Conservation (phyloP, 2,113 vertebrate species). For the Anoplopoma fimbria region DNA sequence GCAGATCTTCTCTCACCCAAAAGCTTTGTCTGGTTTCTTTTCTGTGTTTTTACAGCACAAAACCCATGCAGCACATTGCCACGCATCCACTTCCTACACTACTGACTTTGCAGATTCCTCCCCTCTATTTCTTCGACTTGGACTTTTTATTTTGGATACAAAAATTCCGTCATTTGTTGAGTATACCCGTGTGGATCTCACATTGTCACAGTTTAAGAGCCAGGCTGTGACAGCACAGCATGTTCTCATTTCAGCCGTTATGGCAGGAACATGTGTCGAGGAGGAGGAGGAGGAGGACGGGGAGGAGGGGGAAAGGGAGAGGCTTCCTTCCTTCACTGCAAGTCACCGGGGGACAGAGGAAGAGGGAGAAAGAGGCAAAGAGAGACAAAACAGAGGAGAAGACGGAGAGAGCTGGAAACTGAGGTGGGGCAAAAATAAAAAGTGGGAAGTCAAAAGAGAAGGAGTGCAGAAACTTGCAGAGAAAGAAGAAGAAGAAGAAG, state of each 20-base stretch:
- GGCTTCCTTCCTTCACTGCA: slow-evolving; percentile 78
- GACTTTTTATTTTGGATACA: no score
- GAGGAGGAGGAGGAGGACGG: slow-evolving; percentile 35
- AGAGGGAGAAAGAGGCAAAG: slow-evolving; percentile 36
- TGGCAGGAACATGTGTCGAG: slow-evolving; percentile 68
- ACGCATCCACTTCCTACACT: no score
- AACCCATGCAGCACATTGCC: no score
- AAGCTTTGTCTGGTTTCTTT: background rate
- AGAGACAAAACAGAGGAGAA: slow-evolving; percentile 20
- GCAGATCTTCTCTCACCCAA: background rate
- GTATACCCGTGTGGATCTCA: background rate
- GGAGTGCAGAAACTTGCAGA: slow-evolving; percentile 3
- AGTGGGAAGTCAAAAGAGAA: background rate
- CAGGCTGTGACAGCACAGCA: background rate
- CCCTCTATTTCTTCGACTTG: background rate
- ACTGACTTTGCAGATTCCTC: background rate
- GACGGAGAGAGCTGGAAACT: slow-evolving; percentile 8
- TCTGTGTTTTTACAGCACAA: background rate
- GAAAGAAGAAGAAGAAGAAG: slow-evolving; percentile 15
- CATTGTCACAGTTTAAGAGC: background rate
- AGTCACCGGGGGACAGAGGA: slow-evolving; percentile 61
- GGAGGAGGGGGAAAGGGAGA: slow-evolving; percentile 73
- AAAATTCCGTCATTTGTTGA: no score
- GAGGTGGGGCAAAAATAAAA: background rate
- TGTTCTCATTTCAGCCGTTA: slow-evolving; percentile 34